Conservation (phyloP, 2,113 vertebrate genomes). For the Crypturellus undulatus region DNA sequence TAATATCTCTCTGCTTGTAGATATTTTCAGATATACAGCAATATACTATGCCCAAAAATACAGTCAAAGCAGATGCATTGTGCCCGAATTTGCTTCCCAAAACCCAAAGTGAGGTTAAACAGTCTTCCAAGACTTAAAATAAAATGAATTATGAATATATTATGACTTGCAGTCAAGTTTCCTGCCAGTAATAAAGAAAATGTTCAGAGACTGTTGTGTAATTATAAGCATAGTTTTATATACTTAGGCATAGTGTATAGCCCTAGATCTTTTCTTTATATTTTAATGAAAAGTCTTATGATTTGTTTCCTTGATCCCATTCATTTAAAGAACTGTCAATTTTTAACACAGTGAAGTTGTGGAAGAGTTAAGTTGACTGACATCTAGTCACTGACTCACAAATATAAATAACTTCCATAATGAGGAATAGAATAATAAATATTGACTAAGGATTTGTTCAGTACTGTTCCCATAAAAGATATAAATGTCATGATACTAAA, state of each 20-base stretch:
- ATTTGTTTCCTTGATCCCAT: background rate
- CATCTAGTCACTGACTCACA: background rate
- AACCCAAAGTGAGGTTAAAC: background rate
- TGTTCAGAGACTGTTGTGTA: background rate
- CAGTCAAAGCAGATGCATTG: background rate
- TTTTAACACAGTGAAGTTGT: background rate
- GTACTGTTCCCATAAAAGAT: background rate
- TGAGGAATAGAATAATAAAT: conserved; percentile 18
- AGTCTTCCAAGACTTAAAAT: background rate
- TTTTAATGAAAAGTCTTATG: background rate
- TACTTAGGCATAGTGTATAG: background rate
- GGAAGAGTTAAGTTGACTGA: background rate
- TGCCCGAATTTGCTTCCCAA: background rate
- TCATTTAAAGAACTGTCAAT: background rate
- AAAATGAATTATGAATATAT: background rate
- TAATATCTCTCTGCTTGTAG: background rate
- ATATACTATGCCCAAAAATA: background rate
- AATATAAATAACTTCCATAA: conserved; percentile 1
- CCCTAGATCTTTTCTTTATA: background rate
- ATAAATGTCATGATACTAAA: background rate
- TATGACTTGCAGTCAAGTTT: background rate
- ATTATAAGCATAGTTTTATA: background rate
- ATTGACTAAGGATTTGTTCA: background rate
- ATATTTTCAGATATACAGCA: background rate
- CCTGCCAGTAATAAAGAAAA: background rate